phyloP scores from a whole-genome alignment of 2,888 invertebrate genomes.

The Philopedon plagiatum region DNA sequence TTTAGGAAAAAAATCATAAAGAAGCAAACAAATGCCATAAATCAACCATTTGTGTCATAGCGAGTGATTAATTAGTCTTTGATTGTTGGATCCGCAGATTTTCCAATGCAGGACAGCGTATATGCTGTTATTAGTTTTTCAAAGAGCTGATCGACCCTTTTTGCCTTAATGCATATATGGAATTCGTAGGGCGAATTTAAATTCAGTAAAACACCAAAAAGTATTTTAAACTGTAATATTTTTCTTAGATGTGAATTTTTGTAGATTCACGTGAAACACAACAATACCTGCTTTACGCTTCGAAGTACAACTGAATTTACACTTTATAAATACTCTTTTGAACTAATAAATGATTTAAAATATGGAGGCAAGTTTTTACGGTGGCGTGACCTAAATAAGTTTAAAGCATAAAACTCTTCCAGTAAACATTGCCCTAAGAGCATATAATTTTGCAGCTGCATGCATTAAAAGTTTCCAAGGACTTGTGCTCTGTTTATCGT shows the following conservation, averaged over 20 bases:
- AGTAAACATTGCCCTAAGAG: neutral
- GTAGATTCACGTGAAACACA: no score
- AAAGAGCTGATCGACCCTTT: conserved; percentile 5
- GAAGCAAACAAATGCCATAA: conserved; percentile 18
- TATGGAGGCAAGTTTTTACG: neutral
- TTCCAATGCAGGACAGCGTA: neutral
- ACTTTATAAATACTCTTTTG: no score
- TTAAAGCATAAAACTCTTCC: neutral
- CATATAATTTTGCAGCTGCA: neutral
- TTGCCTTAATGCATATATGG: neutral
- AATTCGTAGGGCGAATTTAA: neutral
- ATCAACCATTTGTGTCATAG: conserved; percentile 17
- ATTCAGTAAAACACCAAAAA: neutral
- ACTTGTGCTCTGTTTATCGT: neutral
- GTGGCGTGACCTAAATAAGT: neutral
- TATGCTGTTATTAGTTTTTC: conserved; percentile 3
- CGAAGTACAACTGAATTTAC: no score
- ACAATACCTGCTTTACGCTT: no score
- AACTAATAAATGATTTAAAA: neutral
- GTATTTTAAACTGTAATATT: no score
- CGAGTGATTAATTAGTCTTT: conserved; percentile 18
- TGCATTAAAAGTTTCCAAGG: neutral
- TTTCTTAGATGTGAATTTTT: no score
- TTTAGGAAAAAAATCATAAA: conserved; percentile 8
- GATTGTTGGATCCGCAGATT: conserved; percentile 12